Conservation (phyloP, 1,140 invertebrate genomes). For the Pentalonia nigronervosa region DNA sequence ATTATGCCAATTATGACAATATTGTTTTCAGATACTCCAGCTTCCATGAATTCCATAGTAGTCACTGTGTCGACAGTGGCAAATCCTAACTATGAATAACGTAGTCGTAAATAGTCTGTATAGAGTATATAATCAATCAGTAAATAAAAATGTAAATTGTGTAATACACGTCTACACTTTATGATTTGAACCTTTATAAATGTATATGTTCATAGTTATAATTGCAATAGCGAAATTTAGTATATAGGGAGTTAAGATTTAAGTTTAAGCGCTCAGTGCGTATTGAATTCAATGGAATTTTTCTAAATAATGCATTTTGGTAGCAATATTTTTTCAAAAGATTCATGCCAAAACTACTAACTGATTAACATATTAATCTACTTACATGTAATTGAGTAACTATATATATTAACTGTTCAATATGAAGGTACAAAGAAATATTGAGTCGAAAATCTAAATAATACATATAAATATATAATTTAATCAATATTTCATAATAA, state of each 20-base stretch:
- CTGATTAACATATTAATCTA: neutral
- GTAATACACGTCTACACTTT: no score
- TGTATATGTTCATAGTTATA: neutral
- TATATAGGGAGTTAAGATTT: neutral
- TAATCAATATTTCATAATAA: neutral
- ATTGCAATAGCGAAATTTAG: neutral
- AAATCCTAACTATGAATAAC: neutral
- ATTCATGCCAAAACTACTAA: neutral
- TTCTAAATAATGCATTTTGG: neutral
- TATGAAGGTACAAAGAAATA: neutral
- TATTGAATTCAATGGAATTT: neutral
- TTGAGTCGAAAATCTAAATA: neutral
- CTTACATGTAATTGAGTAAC: neutral
- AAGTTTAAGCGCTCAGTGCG: no score
- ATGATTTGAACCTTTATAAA: no score
- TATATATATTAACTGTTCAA: neutral
- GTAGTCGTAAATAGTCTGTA: neutral
- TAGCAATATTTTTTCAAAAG: neutral
- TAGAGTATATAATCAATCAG: neutral
- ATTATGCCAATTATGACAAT: neutral
- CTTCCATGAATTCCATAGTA: neutral
- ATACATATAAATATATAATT: neutral
- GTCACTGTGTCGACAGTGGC: conserved; percentile 4
- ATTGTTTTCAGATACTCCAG: conserved; percentile 5
- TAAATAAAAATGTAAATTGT: neutral